A percentile compares a stretch with the other conserved stretches of the same genome.
These are phyloP conservation scores for Globicephala melas DNA, from an alignment of 2,113 vertebrate species.

Conservation along the genomic window DNA sequence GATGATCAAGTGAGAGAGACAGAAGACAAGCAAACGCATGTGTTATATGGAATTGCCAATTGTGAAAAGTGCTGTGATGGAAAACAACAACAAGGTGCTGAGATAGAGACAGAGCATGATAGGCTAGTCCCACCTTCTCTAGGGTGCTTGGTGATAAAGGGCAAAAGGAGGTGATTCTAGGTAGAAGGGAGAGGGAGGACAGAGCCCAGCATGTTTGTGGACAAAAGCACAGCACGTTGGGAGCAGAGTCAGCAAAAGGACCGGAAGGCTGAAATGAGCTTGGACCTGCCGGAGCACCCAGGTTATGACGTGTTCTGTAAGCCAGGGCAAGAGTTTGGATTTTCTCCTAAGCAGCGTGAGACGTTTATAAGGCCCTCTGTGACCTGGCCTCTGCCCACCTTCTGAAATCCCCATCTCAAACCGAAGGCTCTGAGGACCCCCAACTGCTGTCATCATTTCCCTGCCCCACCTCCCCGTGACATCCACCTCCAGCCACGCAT, in stretches of 20 bases:
- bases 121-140: background rate
- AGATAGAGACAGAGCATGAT: background rate
- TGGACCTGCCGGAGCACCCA: rapidly evolving
- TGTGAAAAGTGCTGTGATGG: background rate
- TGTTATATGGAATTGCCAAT: background rate
- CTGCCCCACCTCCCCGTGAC: rapidly evolving
- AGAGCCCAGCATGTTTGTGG: background rate
- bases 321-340: background rate
- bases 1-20: background rate
- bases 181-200: background rate
- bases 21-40: background rate
- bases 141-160: background rate
- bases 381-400: background rate
- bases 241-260: background rate
- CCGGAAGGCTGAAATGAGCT: rapidly evolving
- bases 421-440: rapidly evolving
- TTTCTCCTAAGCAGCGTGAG: background rate
- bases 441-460: no score
- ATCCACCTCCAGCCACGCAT: rapidly evolving
- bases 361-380: background rate
- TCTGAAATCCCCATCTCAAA: background rate
- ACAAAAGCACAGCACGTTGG: background rate
- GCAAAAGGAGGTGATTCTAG: background rate
- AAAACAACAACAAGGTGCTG: no score
- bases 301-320: background rate